phyloP scores from a whole-genome alignment of 2,797 vertebrate genomes.

The Malurus leucopterus region DNA sequence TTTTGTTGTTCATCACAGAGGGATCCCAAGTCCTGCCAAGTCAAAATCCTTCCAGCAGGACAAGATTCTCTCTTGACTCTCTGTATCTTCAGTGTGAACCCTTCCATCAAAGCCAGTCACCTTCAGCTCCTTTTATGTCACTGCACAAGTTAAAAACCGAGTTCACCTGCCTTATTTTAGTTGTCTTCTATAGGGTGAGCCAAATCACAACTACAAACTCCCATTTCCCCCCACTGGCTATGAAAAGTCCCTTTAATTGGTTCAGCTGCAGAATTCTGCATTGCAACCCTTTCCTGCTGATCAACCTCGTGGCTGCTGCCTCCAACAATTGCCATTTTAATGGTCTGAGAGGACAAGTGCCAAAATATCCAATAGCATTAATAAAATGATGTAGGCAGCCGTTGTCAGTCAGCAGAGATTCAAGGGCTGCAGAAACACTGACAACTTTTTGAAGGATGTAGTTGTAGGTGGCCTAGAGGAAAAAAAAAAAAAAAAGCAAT shows the following conservation, averaged over 20 bases:
- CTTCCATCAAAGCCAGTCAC: background rate
- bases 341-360: background rate
- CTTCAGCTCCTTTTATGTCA: background rate
- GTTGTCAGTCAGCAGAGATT: background rate
- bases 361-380: conserved; percentile 8
- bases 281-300: background rate
- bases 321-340: background rate
- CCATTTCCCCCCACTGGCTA: background rate
- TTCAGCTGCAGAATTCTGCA: background rate
- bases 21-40: background rate
- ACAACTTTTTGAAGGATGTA: background rate
- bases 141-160: background rate
- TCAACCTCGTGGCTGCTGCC: background rate
- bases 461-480: background rate
- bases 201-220: background rate
- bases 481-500: rapidly evolving
- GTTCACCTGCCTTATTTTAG: background rate
- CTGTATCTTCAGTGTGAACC: background rate
- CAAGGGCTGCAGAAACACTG: background rate
- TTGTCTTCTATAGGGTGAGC: background rate
- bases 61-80: background rate
- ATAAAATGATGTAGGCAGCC: background rate
- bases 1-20: background rate
- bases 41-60: background rate
- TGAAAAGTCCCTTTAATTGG: background rate